A percentile compares a stretch with the other conserved stretches of the same genome.
Conservation (phyloP, 2,797 vertebrate genomes). For the Spheniscus humboldti region DNA sequence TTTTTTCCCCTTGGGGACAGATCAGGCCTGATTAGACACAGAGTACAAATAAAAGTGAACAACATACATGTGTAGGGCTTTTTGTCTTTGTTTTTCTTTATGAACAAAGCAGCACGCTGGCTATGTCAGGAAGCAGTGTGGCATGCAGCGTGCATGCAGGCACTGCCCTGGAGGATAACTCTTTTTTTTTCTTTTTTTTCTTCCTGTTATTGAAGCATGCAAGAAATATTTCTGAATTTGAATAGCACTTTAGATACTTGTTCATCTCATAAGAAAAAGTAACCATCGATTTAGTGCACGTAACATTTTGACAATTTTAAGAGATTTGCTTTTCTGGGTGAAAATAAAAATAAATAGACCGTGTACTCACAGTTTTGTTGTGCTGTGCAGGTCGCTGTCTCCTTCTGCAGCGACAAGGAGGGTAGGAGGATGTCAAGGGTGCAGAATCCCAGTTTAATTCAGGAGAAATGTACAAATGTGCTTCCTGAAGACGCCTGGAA, state of each 20-base stretch:
- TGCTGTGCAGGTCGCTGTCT: not conserved
- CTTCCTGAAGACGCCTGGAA: conserved; percentile 59
- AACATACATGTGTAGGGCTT: conserved; percentile 46
- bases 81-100: conserved; percentile 66
- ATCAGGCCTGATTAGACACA: conserved; percentile 66
- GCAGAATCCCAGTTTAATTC: conserved; percentile 59
- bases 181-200: not conserved
- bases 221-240: conserved; percentile 28
- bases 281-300: rapidly evolving
- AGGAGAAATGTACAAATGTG: conserved; percentile 17
- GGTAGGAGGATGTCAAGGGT: conserved; percentile 28
- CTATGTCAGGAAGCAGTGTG: conserved; percentile 55
- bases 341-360: conserved; percentile 43
- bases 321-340: not conserved
- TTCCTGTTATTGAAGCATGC: not conserved
- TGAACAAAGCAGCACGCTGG: conserved; percentile 74
- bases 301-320: not conserved
- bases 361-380: conserved; percentile 65
- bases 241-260: not conserved
- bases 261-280: not conserved
- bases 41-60: conserved; percentile 61
- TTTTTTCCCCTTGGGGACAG: conserved; percentile 61
- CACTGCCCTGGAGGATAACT: conserved; percentile 50
- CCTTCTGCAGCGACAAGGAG: not conserved
- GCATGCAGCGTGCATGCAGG: conserved; percentile 53